Evolutionary conservation across 2,888 invertebrate genomes (phyloP).

Genomic region (Brachyptera putata): DNA sequence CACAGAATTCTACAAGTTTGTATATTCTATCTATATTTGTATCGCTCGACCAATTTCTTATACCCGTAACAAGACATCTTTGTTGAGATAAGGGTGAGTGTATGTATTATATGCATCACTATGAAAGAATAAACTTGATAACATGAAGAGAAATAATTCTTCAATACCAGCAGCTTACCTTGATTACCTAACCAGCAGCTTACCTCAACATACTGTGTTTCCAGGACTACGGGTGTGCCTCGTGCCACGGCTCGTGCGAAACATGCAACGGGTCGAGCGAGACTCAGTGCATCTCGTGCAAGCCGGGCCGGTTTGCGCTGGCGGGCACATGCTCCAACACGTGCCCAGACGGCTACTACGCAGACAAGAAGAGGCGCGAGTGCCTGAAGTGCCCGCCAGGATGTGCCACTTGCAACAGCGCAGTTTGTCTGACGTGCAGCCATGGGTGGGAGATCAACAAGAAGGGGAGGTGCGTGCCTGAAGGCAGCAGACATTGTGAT

Average conservation of each 20-base stretch:
- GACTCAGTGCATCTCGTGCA: conserved; percentile 77
- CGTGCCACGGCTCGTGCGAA: conserved; percentile 74
- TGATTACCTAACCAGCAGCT: too few species aligned
- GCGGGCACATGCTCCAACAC: conserved; percentile 64
- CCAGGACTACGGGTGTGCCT: conserved; percentile 55
- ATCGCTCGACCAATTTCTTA: too few species aligned
- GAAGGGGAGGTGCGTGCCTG: conserved; percentile 68
- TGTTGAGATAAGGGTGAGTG: too few species aligned
- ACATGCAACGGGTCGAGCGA: conserved; percentile 75
- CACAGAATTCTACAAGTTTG: too few species aligned
- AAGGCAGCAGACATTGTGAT: conserved; percentile 65
- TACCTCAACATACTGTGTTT: background rate
- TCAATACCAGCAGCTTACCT: too few species aligned
- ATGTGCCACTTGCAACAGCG: conserved; percentile 69
- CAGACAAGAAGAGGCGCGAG: conserved; percentile 73
- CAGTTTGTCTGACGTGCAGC: conserved; percentile 69
- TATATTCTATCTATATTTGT: too few species aligned
- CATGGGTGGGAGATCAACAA: conserved; percentile 70
- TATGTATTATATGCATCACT: too few species aligned
- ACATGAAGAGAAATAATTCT: too few species aligned
- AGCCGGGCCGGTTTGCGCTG: conserved; percentile 63
- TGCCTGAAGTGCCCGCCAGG: conserved; percentile 76
- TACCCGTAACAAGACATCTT: too few species aligned
- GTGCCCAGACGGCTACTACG: conserved; percentile 71
- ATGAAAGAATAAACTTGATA: too few species aligned